Base-by-base conservation (phyloP, 2,888 invertebrate species). In the Nysson spinosus region DNA sequence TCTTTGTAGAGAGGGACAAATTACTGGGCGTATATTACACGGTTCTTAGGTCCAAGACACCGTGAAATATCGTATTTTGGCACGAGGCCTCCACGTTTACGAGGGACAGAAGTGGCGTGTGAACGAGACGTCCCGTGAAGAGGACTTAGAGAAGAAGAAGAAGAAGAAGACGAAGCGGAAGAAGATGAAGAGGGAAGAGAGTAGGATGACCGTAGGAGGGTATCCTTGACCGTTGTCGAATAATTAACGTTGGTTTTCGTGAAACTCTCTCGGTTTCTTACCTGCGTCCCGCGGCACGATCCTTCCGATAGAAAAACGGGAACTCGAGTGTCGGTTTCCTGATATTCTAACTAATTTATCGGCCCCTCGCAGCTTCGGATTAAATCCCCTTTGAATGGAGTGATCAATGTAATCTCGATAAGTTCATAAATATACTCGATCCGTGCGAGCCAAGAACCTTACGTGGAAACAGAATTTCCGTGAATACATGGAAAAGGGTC, bases 51-150 rank as follows among this genome's bases (percentile, higher is more conserved):
- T 70, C 57, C 64, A 61, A 65, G 57, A 62, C 61, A 69, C 69
- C 67, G 74, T 84, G 81, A 85, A 84, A 83, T 84, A 83, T 84
- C 75, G 81, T 77, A 83, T 83, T 84, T 82, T 83, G 79, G 78
- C 81, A 80, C 79, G 80, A 78, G 77, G 70, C 64, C 56, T 47
- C 55, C 46, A 39, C 46, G 39, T 60, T 66, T 44, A 44, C 50
- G 44, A 44, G 58, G 49, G 50, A 4, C 49, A 54, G 26, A 55
- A 56, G 34, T 44, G 47, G 52, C 64, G 73, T 60, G 69, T 62
- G 62, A 71, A 69, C 71, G 49, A 62, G 52, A 60, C 62, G 60
- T 57, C 68, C 58, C 43, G 57, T 35, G 51, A 51, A 39, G 63
- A 54, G 40, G 47, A 11, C 34, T 26, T 14, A 34, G 24, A 51